A percentile compares a stretch with the other conserved stretches of the same genome.
Conservation (phyloP, 2,797 vertebrate genomes). For the Onychomys leucogaster region DNA sequence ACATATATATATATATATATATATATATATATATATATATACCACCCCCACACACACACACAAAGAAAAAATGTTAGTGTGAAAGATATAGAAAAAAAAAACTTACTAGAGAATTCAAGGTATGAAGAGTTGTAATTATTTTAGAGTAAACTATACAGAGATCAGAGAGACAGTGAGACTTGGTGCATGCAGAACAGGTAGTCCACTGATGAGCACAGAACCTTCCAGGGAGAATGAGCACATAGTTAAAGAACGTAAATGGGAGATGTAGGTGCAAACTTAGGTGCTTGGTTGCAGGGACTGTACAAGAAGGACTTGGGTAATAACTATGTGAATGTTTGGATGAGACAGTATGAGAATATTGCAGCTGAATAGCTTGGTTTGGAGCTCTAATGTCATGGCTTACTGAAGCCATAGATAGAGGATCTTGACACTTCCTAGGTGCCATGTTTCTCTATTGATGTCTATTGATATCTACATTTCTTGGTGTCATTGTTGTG, state of each 20-base stretch:
- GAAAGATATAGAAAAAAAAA: conserved; percentile 9
- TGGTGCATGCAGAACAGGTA: not conserved
- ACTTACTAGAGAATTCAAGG: not conserved
- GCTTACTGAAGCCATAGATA: not conserved
- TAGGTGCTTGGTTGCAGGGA: not conserved
- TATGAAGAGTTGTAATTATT: not conserved
- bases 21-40: not conserved
- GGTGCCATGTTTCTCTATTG: not conserved
- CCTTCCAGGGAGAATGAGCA: not conserved
- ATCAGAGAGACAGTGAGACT: not conserved
- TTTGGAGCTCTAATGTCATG: not conserved
- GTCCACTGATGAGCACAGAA: not conserved
- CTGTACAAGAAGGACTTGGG: not conserved
- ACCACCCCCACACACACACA: not conserved
- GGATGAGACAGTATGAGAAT: not conserved
- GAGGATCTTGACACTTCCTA: not conserved
- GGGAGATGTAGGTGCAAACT: not conserved
- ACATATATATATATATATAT: too few relatives aligned
- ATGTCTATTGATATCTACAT: not conserved
- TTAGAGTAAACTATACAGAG: not conserved
- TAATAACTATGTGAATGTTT: not conserved
- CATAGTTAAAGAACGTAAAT: not conserved
- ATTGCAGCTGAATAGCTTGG: not conserved
- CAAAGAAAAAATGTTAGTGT: not conserved
- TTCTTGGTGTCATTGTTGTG: not conserved